Evolutionary conservation across 2,888 invertebrate genomes (phyloP).

Genomic region (Theodoxus fluviatilis): DNA sequence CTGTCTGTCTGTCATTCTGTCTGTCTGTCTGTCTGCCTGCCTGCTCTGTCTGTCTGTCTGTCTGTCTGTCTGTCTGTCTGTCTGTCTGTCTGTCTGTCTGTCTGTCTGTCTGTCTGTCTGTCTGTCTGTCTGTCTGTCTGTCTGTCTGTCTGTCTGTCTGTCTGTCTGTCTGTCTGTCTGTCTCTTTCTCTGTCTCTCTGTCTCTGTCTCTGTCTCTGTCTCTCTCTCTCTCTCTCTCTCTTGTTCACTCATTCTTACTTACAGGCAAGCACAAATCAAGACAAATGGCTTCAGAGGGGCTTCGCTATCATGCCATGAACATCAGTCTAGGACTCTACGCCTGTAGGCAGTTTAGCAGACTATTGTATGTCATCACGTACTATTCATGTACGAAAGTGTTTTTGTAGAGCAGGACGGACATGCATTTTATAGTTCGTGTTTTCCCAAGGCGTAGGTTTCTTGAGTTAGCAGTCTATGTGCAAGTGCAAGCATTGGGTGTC

Average conservation of each 20-base stretch:
- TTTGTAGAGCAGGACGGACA: too few relatives aligned
- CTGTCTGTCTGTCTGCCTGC: not conserved
- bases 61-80: not conserved
- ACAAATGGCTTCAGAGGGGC: too few relatives aligned
- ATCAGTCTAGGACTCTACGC: too few relatives aligned
- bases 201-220: conserved; percentile 25
- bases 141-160: not conserved
- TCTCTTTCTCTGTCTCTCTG: conserved; percentile 21
- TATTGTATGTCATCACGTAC: too few relatives aligned
- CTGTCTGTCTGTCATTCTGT: not conserved
- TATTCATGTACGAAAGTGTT: too few relatives aligned
- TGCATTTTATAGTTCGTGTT: too few relatives aligned
- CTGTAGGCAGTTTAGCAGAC: too few relatives aligned
- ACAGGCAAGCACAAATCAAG: too few relatives aligned
- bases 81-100: conserved; percentile 9
- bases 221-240: conserved; percentile 21
- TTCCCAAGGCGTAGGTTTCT: too few relatives aligned
- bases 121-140: not conserved
- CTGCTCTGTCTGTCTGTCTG: not conserved
- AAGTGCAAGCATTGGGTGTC: too few relatives aligned
- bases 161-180: not conserved
- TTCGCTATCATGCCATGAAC: too few relatives aligned
- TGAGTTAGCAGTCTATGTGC: too few relatives aligned
- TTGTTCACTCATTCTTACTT: not conserved
- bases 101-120: conserved; percentile 1